Evolutionary conservation across 2,797 vertebrate species (phyloP).

Genomic region (Muscicapa striata): DNA sequence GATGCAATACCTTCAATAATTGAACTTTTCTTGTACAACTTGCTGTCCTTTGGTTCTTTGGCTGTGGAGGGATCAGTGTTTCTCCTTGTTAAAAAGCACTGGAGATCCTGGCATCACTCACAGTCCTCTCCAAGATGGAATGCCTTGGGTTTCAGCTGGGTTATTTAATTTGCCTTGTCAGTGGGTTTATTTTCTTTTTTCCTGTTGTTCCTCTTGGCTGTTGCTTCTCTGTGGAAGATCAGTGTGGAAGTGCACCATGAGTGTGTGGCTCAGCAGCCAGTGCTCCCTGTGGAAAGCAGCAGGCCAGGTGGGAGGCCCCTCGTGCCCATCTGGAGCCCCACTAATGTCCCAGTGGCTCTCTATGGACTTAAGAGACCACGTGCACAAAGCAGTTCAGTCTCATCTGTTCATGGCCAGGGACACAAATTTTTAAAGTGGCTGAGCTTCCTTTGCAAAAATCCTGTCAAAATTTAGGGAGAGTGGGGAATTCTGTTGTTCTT

Average conservation of each 20-base stretch:
- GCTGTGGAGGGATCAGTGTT: not conserved
- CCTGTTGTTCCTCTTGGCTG: accelerated
- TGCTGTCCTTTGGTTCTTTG: not conserved
- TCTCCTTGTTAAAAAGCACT: not conserved
- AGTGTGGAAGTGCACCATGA: not conserved
- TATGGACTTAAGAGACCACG: not conserved
- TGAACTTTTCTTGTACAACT: not conserved
- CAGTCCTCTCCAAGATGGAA: not conserved
- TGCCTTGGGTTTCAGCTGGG: not conserved
- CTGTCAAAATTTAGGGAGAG: not conserved
- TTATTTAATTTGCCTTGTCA: not conserved
- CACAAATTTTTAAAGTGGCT: not conserved
- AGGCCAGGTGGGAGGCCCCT: not conserved
- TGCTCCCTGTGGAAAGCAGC: not conserved
- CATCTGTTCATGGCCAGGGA: not conserved
- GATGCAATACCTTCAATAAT: not conserved
- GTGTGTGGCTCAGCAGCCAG: not conserved
- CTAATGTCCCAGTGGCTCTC: not conserved
- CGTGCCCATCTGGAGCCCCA: not conserved
- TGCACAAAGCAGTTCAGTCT: not conserved
- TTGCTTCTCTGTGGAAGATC: not conserved
- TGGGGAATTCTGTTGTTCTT: not conserved
- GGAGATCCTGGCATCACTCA: not conserved
- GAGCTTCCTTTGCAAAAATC: not conserved
- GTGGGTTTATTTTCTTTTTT: not conserved